Conservation (phyloP, 1,140 invertebrate species). For the Zaprionus vittiger region DNA sequence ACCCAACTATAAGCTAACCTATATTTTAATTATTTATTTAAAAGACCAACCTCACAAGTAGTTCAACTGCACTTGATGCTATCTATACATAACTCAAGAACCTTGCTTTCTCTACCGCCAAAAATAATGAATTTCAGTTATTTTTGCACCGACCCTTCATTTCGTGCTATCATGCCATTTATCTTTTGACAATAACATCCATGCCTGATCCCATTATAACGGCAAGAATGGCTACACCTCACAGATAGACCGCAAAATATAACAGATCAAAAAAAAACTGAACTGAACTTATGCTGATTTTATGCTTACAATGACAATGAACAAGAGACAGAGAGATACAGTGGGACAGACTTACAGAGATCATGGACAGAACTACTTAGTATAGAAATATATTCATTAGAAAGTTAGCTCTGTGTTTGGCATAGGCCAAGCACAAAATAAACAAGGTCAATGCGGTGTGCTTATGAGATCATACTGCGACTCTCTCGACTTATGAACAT, state of each 20-base stretch:
- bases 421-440: slow-evolving; percentile 22
- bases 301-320: slow-evolving; percentile 36
- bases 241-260: not conserved
- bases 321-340: not conserved
- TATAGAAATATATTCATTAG: slow-evolving; percentile 27
- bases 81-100: not conserved
- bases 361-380: slow-evolving; percentile 30
- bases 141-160: not conserved
- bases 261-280: slow-evolving; percentile 17
- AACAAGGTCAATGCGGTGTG: slow-evolving; percentile 23
- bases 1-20: no score
- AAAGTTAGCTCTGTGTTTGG: slow-evolving; percentile 35
- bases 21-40: no score
- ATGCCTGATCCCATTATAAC: slow-evolving; percentile 19
- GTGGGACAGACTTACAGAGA: not conserved
- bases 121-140: slow-evolving; percentile 5
- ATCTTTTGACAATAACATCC: slow-evolving; percentile 2
- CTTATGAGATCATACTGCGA: not conserved
- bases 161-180: not conserved
- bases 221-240: slow-evolving; percentile 6
- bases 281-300: slow-evolving; percentile 28
- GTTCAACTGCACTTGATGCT: not conserved
- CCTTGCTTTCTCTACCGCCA: not conserved
- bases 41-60: not conserved
- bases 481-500: slow-evolving; percentile 12